Evolutionary conservation across 2,888 invertebrate genomes (phyloP), one percentile per base, ranked within the genome.

Genomic region (Pseudolycoriella hygida): DNA sequence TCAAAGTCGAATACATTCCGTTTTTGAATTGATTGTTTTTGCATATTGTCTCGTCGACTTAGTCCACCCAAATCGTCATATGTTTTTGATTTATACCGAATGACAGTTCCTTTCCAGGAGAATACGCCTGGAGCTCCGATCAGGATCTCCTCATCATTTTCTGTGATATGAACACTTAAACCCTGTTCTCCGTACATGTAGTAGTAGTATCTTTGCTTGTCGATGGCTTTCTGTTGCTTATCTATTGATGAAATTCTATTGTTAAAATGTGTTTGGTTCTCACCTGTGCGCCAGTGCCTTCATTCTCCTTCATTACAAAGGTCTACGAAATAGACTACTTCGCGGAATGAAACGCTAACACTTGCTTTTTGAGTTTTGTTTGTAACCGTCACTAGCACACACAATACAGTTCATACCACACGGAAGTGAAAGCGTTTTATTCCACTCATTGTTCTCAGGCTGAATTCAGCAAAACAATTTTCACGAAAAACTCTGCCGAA

Each of bases 41-140:
- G 40, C 17, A 17, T 11, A 2, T 58, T 54, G 47, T 66, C 62
- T 3, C 65, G 58, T 1, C 64, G 55, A 51, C 62, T 64, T 5
- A 61, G 52, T 3, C 56, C 54, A 2, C 62, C 62, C 19, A 57
- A 55, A 17, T 60, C 60, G 8, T 52, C 53, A n/a, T 53, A 46
- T 2, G 49, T 40, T 4, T 53, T 53, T 18, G 54, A 52, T 31
- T 56, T 56, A 46, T 62, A 59, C 6, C 63, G 59, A 38, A 66
- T 56, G 2, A 65, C 55, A 0, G 64, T 60, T 46, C 65, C 65
- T 43, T 58, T 60, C 66, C 66, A 66, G 1, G 55, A 59, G 20
- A 55, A 52, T 17, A 66, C 56, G 2, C 66, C 66, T 0, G 66
- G 66, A 0, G 64, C 62, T 2, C 66, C 66, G 18, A 66, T 62